phyloP scores from a whole-genome alignment of 2,113 vertebrate species.

The Plectropomus leopardus region DNA sequence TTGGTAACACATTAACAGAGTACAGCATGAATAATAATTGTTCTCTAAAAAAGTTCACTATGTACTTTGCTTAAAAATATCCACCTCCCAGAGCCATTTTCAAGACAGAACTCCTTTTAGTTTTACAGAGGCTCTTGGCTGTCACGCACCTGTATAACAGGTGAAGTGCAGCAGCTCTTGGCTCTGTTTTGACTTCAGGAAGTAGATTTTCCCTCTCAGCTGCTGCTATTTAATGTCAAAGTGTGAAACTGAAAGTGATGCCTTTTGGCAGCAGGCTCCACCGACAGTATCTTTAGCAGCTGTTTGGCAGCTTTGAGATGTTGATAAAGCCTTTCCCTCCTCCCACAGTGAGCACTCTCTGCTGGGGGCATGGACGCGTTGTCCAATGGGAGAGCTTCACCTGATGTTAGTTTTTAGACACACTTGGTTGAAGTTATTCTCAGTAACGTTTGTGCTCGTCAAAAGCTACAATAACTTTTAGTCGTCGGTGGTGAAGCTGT shows the following conservation, averaged over 20 bases:
- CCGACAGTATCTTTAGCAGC: conserved; percentile 65
- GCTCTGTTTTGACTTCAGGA: conserved; percentile 36
- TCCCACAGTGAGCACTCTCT: conserved; percentile 26
- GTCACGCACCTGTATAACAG: conserved; percentile 28
- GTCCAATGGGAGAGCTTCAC: conserved; percentile 26
- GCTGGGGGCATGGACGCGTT: conserved; percentile 25
- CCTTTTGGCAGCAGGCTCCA: conserved; percentile 50
- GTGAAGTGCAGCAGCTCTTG: conserved; percentile 30
- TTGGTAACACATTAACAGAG: not conserved
- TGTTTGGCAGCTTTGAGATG: conserved; percentile 68
- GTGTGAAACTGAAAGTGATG: conserved; percentile 55
- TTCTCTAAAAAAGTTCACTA: not conserved
- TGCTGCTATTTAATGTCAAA: conserved; percentile 60
- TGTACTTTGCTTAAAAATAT: not conserved
- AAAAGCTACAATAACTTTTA: too few species aligned
- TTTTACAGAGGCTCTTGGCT: not conserved
- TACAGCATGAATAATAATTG: not conserved
- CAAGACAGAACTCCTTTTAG: not conserved
- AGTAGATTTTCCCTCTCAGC: conserved; percentile 47
- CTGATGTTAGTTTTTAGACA: conserved; percentile 33
- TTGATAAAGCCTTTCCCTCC: conserved; percentile 35
- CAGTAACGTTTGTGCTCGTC: conserved; percentile 1
- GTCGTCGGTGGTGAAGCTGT: too few species aligned
- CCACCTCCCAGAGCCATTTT: not conserved
- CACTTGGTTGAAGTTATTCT: not conserved